Percentiles rank a stretch among this genome's conserved stretches.
phyloP scores from a whole-genome alignment of 2,113 vertebrate species.

The Cacatua alba region DNA sequence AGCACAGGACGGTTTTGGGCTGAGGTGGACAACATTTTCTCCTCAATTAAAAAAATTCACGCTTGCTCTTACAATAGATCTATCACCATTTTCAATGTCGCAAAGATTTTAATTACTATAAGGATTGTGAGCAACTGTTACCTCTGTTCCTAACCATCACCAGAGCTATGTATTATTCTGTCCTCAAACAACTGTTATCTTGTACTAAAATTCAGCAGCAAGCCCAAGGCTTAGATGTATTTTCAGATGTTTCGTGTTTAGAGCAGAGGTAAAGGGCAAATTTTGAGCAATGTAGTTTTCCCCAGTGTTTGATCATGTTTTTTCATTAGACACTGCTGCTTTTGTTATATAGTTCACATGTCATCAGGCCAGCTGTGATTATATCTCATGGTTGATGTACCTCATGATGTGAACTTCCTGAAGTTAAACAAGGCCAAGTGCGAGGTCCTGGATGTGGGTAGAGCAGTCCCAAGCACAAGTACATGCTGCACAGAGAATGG shows the following conservation, averaged over 20 bases:
- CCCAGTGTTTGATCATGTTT: not conserved
- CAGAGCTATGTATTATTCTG: not conserved
- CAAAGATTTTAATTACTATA: not conserved
- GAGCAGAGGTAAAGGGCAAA: conserved; percentile 18
- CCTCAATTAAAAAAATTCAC: not conserved
- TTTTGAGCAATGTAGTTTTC: not conserved
- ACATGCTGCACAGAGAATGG: not conserved
- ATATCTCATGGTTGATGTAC: conserved; percentile 22
- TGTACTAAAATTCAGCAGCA: conserved; percentile 1
- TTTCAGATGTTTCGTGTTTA: conserved; percentile 53
- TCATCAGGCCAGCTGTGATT: not conserved
- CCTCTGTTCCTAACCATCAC: not conserved
- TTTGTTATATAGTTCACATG: conserved; percentile 40
- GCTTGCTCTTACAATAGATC: not conserved
- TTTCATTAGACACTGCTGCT: conserved; percentile 55
- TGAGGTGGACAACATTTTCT: not conserved
- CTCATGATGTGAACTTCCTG: not conserved
- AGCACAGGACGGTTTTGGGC: fast-evolving
- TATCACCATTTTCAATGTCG: not conserved
- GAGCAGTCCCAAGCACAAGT: not conserved
- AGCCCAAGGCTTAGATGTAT: not conserved
- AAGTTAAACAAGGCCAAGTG: not conserved
- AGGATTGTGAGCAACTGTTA: not conserved
- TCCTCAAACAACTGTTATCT: not conserved
- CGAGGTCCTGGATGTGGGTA: not conserved